Evolutionary conservation across 2,797 vertebrate genomes (phyloP), one percentile per base, ranked within the genome.

Genomic region (Mionectes olivaceus): DNA sequence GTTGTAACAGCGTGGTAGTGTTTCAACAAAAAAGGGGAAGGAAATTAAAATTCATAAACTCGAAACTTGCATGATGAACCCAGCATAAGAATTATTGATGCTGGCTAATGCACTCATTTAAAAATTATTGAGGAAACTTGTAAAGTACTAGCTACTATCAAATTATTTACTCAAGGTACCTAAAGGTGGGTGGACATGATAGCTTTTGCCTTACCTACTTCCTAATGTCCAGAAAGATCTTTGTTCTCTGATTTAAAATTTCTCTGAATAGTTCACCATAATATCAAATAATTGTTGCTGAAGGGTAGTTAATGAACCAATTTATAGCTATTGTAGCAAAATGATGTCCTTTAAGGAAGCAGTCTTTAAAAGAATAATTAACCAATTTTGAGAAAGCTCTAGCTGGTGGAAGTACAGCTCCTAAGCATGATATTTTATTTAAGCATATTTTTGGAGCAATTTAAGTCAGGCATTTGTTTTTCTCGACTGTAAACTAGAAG

Each of bases 21-120:
- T 68, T 92, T 80, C 85, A 77, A 84, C 37, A 94, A 74, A 28
- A 19, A 23, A 11, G 9, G 13, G 7, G 4, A 32, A 33, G 30
- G 39, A 70, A 94, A 87, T 89, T 83, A 71, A 95, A 91, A 85
- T 95, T 93, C n/a, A 80, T 89, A 74, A 84, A 68, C 13, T 55
- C 30, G 43, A 49, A 44, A 70, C 24, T 68, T 87, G 23, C 11
- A 23, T 53, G 70, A n/a, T 32, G 84, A 94, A 75, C 39, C 3
- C 4, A 3, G 28, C 13, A 60, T 35, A 28, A 85, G 56, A 89
- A 64, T 68, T 85, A 50, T 6, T 64, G 24, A 18, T 69, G 37
- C 39, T 87, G 30, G 12, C 21, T 84, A 57, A 35, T 77, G 41
- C 5, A 39, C 24, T 70, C 14, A 1, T 39, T 92, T 71, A 46